A percentile compares a stretch with the other conserved stretches of the same genome.
Evolutionary conservation across 2,888 invertebrate species (phyloP).

Genomic region (Eilema griseolum): DNA sequence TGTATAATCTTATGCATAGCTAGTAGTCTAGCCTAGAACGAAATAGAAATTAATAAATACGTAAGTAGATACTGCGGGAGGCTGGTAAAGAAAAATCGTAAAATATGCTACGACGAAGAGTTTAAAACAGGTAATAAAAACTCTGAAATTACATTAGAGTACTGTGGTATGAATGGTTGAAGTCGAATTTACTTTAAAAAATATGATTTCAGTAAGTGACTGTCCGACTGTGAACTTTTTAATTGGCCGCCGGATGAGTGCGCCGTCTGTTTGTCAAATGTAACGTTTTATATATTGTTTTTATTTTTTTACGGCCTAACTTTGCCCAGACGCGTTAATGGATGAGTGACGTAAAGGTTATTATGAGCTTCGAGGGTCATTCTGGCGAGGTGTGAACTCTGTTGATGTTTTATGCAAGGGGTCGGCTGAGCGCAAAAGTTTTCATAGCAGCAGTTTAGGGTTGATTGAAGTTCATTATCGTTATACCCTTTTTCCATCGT

Average conservation of each 20-base stretch:
- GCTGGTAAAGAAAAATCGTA: neutral
- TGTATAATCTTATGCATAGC: too few relatives aligned
- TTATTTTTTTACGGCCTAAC: slow-evolving; percentile 27
- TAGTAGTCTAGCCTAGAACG: too few relatives aligned
- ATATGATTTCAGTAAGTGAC: slow-evolving; percentile 30
- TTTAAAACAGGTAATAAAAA: too few relatives aligned
- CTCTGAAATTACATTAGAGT: neutral
- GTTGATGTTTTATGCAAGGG: slow-evolving; percentile 17
- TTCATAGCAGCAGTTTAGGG: neutral
- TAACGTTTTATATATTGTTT: slow-evolving; percentile 40
- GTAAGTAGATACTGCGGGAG: too few relatives aligned
- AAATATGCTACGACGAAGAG: neutral
- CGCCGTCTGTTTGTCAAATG: slow-evolving; percentile 49
- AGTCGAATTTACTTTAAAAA: too few relatives aligned
- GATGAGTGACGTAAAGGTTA: slow-evolving; percentile 19
- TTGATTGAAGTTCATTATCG: neutral
- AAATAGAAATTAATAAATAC: too few relatives aligned
- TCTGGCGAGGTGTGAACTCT: slow-evolving; percentile 10
- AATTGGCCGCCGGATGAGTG: slow-evolving; percentile 56
- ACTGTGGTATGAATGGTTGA: too few relatives aligned
- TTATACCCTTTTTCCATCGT: neutral
- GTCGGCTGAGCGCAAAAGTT: slow-evolving; percentile 3
- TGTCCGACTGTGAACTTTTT: slow-evolving; percentile 54
- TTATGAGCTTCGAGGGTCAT: slow-evolving; percentile 11
- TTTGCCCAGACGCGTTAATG: slow-evolving; percentile 34